Evolutionary conservation across 2,113 vertebrate genomes (phyloP), one percentile per base, ranked within the genome.

Genomic region (Centropus bengalensis): DNA sequence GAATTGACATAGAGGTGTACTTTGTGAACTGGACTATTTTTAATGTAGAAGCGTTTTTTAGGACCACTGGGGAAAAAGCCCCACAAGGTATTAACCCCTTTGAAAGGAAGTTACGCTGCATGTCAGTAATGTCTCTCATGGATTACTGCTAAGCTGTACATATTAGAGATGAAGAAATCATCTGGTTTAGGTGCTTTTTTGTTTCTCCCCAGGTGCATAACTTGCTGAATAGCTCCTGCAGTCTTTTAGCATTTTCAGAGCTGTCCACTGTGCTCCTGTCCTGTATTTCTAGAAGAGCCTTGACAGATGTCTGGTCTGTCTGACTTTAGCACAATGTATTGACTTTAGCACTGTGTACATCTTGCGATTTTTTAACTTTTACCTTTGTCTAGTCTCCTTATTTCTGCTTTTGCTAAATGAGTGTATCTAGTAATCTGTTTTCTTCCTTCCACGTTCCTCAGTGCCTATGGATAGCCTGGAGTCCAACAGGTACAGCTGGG

Each of bases 11-110:
- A 78, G n/a, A 49, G 68, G 5, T 78, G 32, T 70, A 47, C 32
- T 44, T 82, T 79, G 14, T 64, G 33, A 76, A 28, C 52, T 78
- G 59, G 30, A 49, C 16, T 63, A 56, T 88, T 77, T 89, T 86
- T 52, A 63, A 54, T 26, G 28, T 59, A 80, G 47, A 11, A 86
- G 13, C 2, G 28, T 14, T 67, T 85, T 56, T 24, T 9, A 66
- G 80, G 44, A 51, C 12, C 22, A 9, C 23, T 4, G 3, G 8
- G n/a, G 15, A 1, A 30, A 63, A 67, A 30, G 4, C 0, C 4
- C 6, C 21, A 2, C 10, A 36, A 67, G 3, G 18, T 42, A 14
- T 63, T 82, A 76, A 79, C 11, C 47, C 7, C 85, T 78, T 54
- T 64, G 30, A 71, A 55, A 84, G 88, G 22, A 79, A 63, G 7